Base-by-base conservation (phyloP, 2,888 invertebrate genomes). In the Caenorhabditis zanzibari region DNA sequence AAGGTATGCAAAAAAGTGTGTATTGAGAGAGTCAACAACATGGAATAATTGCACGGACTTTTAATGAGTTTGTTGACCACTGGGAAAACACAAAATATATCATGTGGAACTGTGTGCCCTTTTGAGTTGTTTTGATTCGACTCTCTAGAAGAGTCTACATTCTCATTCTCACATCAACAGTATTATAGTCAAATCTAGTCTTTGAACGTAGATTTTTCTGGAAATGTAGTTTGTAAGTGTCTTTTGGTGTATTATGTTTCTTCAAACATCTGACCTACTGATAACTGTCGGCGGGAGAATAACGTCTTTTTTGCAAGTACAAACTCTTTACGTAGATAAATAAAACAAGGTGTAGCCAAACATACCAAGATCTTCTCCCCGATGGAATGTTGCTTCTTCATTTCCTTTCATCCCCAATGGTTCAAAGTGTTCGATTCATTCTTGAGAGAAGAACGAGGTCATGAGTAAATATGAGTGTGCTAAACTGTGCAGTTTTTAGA, bases 401-500 rank as follows among this genome's bases (percentile, higher is more conserved):
- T 26, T 69, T 52, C 26, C n/a, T 32, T 32, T 58, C 38, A 58
- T 35, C n/a, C 32, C 59, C 22, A 26, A 14, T 59, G 64, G 71
- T 64, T 72, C 71, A 79, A 71, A 79, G 71, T 71, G 79, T 79
- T 79, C 71, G 71, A 28, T 44, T 38, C 41, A 12, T 24, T 24
- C 52, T 58, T 32, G 47, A 24, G 19, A 26, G 35, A 22, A 41
- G 54, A n/a, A 22, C 58, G 56, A 38, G 79, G 79, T 71, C 79
- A 79, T 64, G 71, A 71, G 77, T 54, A 77, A 77, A 77, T 24
- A 75, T 32, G 24, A 44, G 35, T 56, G 69, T 69, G 61, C 71
- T 63, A 64, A 79, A 79, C 79, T 77, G 52, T 79, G 56, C 71
- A 79, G 79, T 79, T 79, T 61, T 71, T 69, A 38, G 10, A 52